Conservation (phyloP, 1,140 invertebrate species). For the Asobara japonica region DNA sequence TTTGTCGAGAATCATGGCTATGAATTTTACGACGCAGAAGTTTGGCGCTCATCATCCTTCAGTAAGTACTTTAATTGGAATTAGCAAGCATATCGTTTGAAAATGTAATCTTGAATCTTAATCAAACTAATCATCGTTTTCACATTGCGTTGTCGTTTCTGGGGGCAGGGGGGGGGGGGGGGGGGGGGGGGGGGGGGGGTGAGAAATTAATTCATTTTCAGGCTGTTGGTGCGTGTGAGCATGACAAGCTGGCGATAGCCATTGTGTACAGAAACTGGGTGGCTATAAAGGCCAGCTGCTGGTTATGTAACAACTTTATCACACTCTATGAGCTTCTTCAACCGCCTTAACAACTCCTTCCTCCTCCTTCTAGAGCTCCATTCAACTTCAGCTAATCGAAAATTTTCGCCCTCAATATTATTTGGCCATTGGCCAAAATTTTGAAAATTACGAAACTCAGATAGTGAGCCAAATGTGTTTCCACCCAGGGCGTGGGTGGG, state of each 20-base stretch:
- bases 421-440: too few species aligned
- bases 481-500: too few species aligned
- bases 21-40: not conserved
- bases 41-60: not conserved
- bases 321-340: constrained; percentile 44
- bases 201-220: not conserved
- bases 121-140: not conserved
- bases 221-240: constrained; percentile 34
- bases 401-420: too few species aligned
- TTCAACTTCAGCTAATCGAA: constrained; percentile 46
- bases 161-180: too few species aligned
- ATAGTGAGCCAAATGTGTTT: too few species aligned
- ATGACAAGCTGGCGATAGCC: constrained; percentile 32
- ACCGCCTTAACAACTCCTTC: constrained; percentile 9
- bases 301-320: constrained; percentile 64
- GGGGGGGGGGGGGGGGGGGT: too few species aligned
- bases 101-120: not conserved
- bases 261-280: not conserved
- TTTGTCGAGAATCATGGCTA: not conserved
- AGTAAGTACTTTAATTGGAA: constrained; percentile 4
- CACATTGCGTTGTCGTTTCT: too few species aligned
- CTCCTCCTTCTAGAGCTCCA: constrained; percentile 40
- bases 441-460: too few species aligned
- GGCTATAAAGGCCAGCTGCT: constrained; percentile 52
- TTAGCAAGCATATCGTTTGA: not conserved